A percentile compares a stretch with the other conserved stretches of the same genome.
Conservation (phyloP, 2,797 vertebrate genomes). For the Myotis planiceps region DNA sequence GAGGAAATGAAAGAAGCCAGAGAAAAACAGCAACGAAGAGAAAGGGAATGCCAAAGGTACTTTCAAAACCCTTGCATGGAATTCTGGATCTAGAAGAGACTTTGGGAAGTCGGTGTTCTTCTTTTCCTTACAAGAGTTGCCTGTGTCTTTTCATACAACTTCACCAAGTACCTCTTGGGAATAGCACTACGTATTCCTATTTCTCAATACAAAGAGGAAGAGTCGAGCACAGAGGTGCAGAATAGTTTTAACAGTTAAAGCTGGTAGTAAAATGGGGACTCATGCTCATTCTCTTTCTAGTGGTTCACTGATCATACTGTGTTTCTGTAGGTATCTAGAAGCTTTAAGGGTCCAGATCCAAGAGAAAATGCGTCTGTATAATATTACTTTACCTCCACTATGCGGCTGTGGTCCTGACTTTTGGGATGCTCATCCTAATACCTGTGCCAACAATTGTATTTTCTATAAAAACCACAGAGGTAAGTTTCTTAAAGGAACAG, state of each 20-base stretch:
- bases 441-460: conserved; percentile 96
- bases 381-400: conserved; percentile 90
- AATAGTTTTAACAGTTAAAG: not conserved
- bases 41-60: conserved; percentile 89
- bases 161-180: not conserved
- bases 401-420: conserved; percentile 94
- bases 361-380: conserved; percentile 88
- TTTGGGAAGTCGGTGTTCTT: not conserved
- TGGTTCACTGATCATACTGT: not conserved
- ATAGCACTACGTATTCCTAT: not conserved
- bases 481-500: conserved; percentile 78
- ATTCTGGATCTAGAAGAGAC: not conserved
- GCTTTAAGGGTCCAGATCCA: conserved; percentile 89
- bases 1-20: conserved; percentile 84
- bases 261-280: not conserved
- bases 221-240: fast-evolving
- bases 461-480: conserved; percentile 96
- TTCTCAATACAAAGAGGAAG: not conserved
- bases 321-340: conserved; percentile 87
- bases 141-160: not conserved
- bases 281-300: not conserved
- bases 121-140: not conserved
- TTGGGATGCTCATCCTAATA: conserved; percentile 96
- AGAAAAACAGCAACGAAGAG: conserved; percentile 82
- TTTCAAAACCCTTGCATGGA: not conserved